Evolutionary conservation across 2,888 invertebrate species (phyloP).

Genomic region (Metellina segmentata): DNA sequence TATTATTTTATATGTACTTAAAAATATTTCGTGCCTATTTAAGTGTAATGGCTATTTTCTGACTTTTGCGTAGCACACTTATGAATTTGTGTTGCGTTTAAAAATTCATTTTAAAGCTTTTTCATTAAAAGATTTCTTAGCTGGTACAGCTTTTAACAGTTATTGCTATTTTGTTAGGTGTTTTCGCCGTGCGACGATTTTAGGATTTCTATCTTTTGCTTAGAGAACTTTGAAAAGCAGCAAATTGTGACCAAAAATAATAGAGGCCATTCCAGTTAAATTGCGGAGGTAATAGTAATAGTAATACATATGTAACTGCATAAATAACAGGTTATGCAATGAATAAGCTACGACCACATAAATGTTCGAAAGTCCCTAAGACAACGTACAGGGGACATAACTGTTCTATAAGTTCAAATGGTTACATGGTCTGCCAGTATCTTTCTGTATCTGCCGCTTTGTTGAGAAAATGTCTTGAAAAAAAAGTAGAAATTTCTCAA

Average conservation of each 20-base stretch:
- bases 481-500: not conserved
- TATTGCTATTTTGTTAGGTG: not conserved
- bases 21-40: conserved; percentile 1
- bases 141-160: not conserved
- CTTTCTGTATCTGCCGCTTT: conserved; percentile 31
- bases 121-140: not conserved
- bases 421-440: conserved; percentile 42
- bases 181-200: conserved; percentile 39
- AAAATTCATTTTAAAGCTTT: not conserved
- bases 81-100: not conserved
- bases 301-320: conserved; percentile 68
- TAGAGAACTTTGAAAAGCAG: conserved; percentile 70
- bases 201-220: conserved; percentile 44
- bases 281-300: conserved; percentile 71
- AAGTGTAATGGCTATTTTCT: not conserved
- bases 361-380: conserved; percentile 59
- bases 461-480: not conserved
- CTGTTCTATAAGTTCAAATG: conserved; percentile 29
- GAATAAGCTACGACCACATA: conserved; percentile 69
- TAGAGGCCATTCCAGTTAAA: conserved; percentile 77
- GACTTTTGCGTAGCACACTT: not conserved
- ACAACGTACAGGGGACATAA: conserved; percentile 50
- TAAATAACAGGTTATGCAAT: conserved; percentile 72
- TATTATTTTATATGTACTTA: not conserved
- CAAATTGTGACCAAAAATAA: conserved; percentile 76